Conservation (phyloP, 2,888 invertebrate species). For the Caenorhabditis zanzibari region DNA sequence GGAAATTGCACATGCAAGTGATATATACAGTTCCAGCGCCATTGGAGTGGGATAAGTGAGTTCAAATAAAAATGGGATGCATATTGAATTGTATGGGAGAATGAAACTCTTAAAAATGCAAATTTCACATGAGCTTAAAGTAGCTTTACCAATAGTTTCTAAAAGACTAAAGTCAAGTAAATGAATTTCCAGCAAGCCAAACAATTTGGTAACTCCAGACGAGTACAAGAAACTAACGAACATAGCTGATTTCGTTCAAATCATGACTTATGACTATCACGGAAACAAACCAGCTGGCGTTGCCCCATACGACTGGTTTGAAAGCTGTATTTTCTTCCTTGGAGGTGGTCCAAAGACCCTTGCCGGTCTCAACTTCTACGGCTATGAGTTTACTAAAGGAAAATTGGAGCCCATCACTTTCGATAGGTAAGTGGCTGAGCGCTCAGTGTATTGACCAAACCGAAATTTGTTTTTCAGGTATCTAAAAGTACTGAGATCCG, state of each 20-base stretch:
- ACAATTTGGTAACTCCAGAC: constrained; percentile 64
- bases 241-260: constrained; percentile 75
- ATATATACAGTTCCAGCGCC: constrained; percentile 59
- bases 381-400: constrained; percentile 68
- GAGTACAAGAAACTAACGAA: constrained; percentile 65
- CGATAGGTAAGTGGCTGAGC: constrained; percentile 43
- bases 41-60: constrained; percentile 43
- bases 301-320: constrained; percentile 76
- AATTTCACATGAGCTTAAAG: too few relatives aligned
- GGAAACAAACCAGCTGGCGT: constrained; percentile 70
- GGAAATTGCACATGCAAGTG: constrained; percentile 21
- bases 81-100: too few relatives aligned
- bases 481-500: constrained; percentile 68
- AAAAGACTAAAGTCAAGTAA: background rate
- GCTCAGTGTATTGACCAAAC: background rate
- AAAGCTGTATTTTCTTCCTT: constrained; percentile 50
- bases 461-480: constrained; percentile 61
- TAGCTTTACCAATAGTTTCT: too few relatives aligned
- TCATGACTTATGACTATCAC: constrained; percentile 81
- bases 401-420: constrained; percentile 66
- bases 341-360: constrained; percentile 63
- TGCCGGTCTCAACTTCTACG: constrained; percentile 79
- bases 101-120: too few relatives aligned
- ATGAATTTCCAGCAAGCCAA: constrained; percentile 61
- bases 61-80: background rate